Evolutionary conservation across 2,888 invertebrate genomes (phyloP).

Genomic region (Enchytraeus crypticus): DNA sequence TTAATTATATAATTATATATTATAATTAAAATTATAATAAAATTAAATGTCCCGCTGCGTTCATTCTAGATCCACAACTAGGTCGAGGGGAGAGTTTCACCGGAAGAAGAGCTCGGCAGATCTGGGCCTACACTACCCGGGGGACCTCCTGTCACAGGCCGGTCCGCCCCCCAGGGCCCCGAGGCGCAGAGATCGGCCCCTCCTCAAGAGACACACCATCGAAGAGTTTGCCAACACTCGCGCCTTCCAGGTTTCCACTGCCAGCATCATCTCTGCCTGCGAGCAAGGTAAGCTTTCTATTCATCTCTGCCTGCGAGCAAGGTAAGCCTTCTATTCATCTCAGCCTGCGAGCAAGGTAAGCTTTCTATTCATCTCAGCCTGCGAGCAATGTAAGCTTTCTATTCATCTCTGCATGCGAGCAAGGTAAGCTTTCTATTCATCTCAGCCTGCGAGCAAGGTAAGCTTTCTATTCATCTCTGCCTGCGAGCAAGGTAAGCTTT

Average conservation of each 20-base stretch:
- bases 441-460: no score
- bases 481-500: no score
- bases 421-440: no score
- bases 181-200: conserved; percentile 6
- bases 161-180: not conserved
- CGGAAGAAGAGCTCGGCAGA: conserved; percentile 42
- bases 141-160: conserved; percentile 38
- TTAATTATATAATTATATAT: not conserved
- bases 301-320: no score
- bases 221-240: conserved; percentile 41
- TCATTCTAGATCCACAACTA: not conserved
- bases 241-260: conserved; percentile 22
- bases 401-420: no score
- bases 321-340: no score
- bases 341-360: no score
- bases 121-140: conserved; percentile 42
- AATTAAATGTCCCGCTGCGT: not conserved
- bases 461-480: no score
- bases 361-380: no score
- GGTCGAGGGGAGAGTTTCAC: conserved; percentile 14
- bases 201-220: conserved; percentile 44
- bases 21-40: conserved; percentile 1
- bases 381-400: no score
- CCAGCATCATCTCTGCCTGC: conserved; percentile 20
- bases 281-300: conserved; percentile 11